Conservation (phyloP, 2,888 invertebrate species). For the Lasius fuliginosus region DNA sequence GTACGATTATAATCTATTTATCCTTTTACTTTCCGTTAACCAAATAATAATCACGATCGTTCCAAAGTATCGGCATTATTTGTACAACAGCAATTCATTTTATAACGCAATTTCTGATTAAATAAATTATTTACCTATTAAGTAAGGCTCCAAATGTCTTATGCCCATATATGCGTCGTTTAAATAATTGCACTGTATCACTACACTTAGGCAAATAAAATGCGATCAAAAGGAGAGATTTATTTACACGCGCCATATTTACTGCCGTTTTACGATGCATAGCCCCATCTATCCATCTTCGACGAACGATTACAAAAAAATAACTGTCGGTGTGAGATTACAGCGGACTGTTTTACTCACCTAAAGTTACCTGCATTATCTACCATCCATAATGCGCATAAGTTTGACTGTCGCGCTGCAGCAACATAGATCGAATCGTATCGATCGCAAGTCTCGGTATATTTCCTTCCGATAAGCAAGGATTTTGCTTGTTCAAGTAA, state of each 20-base stretch:
- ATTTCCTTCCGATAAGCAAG: not conserved
- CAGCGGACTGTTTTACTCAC: not conserved
- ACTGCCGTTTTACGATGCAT: not conserved
- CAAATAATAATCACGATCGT: not conserved
- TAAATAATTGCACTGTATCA: not conserved
- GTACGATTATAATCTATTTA: not conserved
- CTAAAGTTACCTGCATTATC: constrained; percentile 62
- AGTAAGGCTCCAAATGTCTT: too few relatives aligned
- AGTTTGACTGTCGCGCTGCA: not conserved
- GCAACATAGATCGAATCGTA: constrained; percentile 40
- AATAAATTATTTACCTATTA: not conserved
- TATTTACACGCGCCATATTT: not conserved
- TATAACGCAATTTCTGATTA: not conserved
- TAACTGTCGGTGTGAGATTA: constrained; percentile 9
- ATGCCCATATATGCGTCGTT: not conserved
- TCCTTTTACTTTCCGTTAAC: not conserved
- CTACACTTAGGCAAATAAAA: not conserved
- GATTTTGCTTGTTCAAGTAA: not conserved
- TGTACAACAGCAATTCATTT: not conserved
- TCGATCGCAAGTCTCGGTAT: constrained; percentile 40
- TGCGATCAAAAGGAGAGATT: not conserved
- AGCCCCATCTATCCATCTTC: constrained; percentile 49
- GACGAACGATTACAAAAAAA: not conserved
- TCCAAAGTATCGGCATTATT: not conserved
- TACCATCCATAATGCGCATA: constrained; percentile 22